These are phyloP conservation scores for Electrona antarctica DNA, from an alignment of 2,113 vertebrate species.

Conservation along the genomic window DNA sequence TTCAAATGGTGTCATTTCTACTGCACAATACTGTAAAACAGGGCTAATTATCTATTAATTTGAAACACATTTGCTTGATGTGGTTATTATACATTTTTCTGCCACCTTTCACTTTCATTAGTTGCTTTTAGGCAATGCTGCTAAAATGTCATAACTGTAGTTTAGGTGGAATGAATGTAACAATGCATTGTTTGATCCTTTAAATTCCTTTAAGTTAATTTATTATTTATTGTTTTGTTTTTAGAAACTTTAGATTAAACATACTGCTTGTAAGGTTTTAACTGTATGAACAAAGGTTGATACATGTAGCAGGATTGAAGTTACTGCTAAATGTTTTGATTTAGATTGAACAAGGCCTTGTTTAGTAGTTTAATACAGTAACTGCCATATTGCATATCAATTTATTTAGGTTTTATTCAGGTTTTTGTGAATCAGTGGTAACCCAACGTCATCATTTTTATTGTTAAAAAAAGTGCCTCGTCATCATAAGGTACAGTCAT, in stretches of 20 bases:
- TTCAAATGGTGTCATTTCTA: conserved; percentile 20
- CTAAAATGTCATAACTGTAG: conserved; percentile 63
- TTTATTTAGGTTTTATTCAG: conserved; percentile 3
- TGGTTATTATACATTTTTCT: conserved; percentile 4
- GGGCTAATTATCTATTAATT: conserved; percentile 27
- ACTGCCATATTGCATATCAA: conserved; percentile 22
- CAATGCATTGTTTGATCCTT: conserved; percentile 32
- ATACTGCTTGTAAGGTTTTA: background rate
- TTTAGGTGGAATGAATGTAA: conserved; percentile 53
- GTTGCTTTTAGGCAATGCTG: conserved; percentile 68
- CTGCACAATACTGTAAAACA: conserved; percentile 31
- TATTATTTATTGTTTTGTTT: conserved; percentile 66
- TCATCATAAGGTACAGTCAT: conserved; percentile 46
- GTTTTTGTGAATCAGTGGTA: background rate
- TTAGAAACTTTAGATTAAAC: conserved; percentile 23
- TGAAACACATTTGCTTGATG: conserved; percentile 23
- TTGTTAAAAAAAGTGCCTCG: conserved; percentile 65
- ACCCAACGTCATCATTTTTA: background rate
- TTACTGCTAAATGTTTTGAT: background rate
- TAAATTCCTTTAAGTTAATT: conserved; percentile 46
- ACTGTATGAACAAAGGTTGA: conserved; percentile 9
- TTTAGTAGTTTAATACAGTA: background rate
- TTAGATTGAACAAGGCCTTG: background rate
- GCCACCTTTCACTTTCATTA: conserved; percentile 39
- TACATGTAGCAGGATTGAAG: conserved; percentile 8